These are phyloP conservation scores for Chinchilla lanigera DNA, from an alignment of 2,113 vertebrate species.

Conservation along the genomic window DNA sequence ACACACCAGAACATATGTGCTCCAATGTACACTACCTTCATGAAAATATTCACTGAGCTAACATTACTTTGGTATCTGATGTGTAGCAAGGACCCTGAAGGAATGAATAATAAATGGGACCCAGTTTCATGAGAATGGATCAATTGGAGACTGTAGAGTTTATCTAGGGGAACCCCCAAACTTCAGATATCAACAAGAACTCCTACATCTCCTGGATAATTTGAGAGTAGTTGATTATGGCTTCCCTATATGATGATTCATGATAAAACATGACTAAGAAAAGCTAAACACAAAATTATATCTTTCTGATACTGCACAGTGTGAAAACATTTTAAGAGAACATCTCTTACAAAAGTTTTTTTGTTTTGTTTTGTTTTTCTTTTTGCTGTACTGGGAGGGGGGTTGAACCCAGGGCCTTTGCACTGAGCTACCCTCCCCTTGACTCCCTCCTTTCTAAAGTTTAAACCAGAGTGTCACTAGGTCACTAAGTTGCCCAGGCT, in stretches of 20 bases:
- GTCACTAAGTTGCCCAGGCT: not conserved
- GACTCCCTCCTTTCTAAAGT: not conserved
- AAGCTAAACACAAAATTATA: not conserved
- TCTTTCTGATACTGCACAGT: not conserved
- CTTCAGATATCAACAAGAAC: not conserved
- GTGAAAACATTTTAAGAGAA: constrained; percentile 20
- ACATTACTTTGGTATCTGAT: not conserved
- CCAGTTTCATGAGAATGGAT: not conserved
- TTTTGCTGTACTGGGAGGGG: not conserved
- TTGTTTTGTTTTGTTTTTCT: not conserved
- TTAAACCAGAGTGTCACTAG: not conserved
- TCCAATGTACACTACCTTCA: not conserved
- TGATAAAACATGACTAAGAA: not conserved
- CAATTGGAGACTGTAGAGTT: not conserved
- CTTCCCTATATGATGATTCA: not conserved
- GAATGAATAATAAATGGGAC: constrained; percentile 2
- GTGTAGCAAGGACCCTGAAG: not conserved
- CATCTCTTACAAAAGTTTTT: not conserved
- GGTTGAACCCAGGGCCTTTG: not conserved
- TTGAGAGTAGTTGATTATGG: not conserved
- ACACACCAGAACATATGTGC: not conserved
- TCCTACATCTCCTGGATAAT: not conserved
- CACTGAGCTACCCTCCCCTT: not conserved
- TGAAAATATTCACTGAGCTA: not conserved
- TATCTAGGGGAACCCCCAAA: not conserved